A percentile compares a stretch with the other conserved stretches of the same genome.
Evolutionary conservation across 64 coral and sea anemone genomes (phyloP).

Genomic region (Montipora cactus): DNA sequence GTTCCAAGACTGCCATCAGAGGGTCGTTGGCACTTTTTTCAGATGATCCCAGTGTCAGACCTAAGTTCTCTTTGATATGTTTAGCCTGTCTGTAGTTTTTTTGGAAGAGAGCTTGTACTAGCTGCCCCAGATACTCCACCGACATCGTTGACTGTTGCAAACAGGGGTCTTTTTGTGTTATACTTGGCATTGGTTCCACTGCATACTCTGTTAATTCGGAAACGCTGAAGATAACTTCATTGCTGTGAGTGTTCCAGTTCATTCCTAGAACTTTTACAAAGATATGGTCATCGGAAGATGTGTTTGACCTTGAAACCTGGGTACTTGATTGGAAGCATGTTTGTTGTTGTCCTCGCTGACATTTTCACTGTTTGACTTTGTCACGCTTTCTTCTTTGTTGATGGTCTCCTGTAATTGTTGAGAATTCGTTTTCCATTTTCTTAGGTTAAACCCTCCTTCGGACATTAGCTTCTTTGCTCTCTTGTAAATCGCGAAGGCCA

Average conservation of each 20-base stretch:
- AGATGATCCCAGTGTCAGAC: neutral
- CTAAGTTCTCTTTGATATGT: neutral
- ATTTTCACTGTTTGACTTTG: too few relatives aligned
- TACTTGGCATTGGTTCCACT: neutral
- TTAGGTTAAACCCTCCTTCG: constrained; percentile 56
- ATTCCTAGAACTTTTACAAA: too few relatives aligned
- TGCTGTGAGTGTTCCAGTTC: too few relatives aligned
- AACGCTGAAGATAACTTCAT: too few relatives aligned
- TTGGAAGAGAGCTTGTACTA: too few relatives aligned
- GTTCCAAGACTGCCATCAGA: constrained; percentile 65
- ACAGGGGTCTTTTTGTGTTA: neutral
- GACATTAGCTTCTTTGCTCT: constrained; percentile 45
- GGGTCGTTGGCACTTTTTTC: constrained; percentile 22
- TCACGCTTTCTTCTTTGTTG: too few relatives aligned
- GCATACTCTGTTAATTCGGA: too few relatives aligned
- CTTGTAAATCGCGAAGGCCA: neutral
- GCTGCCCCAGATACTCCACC: constrained; percentile 1
- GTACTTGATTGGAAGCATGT: too few relatives aligned
- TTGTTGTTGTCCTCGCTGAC: too few relatives aligned
- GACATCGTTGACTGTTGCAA: neutral
- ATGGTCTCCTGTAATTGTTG: neutral
- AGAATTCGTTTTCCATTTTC: constrained; percentile 27
- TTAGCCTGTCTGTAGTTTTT: neutral
- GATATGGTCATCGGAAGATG: too few relatives aligned
- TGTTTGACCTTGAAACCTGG: too few relatives aligned